Base-by-base conservation (phyloP, 2,888 invertebrate genomes). In the Anorthoa munda region DNA sequence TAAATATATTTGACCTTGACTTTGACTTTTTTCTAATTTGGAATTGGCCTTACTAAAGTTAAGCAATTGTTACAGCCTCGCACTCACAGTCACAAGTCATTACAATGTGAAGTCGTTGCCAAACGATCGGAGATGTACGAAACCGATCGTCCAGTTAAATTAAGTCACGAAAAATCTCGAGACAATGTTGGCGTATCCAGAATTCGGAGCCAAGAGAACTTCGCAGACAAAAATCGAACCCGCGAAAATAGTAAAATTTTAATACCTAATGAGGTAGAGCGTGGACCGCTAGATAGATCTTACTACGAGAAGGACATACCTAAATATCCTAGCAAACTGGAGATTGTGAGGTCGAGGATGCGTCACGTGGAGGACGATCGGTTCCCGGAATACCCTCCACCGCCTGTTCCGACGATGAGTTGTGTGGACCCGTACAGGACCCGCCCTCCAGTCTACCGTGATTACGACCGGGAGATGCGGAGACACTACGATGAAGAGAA, bases 51-150 rank as follows among this genome's bases (percentile, higher is more conserved):
- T 31, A 80, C 64, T 55, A 15, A 51, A 39, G 26, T 31, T 23
- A 39, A 5, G n/a, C 9, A 48, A 63, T 51, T 48, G 66, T 92
- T 91, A 63, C 86, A 95, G 95, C 85, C 88, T 18, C 92, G 93
- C 51, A 90, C 92, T n/a, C 92, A 92, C 23, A 96, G 96, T 64
- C 94, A 96, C 84, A 95, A 95, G 86, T 96, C 96, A 2, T 83
- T 96, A 45, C 95, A 96, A 86, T 95, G 95, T 77, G 94, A 95
- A 87, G 94, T 91, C 3, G 39, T 82, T 21, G 72, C 92, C 0
- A 89, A 79, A 64, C 87, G 83, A 26, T 72, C 73, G 11, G 91
- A 92, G 11, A 56, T 86, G 0, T 87, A 88, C 77, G 90, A 92
- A 7, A 78, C 79, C 1, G 92, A 93, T 2, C 91, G 88, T 7